These are phyloP conservation scores for Mustelus asterias DNA, from an alignment of 2,113 vertebrate genomes.

Conservation along the genomic window DNA sequence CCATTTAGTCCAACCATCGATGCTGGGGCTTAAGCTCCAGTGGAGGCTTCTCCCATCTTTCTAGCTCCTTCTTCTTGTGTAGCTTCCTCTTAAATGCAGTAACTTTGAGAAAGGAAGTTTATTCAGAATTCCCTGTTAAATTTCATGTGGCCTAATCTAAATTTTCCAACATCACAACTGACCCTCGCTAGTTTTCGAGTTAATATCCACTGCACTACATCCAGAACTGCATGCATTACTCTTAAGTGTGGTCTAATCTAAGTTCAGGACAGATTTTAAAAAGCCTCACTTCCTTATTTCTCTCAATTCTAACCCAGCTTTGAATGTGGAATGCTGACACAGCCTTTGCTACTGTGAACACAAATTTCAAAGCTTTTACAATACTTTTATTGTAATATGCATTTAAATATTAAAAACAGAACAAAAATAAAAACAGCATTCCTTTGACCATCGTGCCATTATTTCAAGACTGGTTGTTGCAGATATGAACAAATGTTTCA, in stretches of 20 bases:
- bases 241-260: no score
- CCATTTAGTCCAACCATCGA: no score
- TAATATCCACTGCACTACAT: neutral
- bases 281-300: no score
- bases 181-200: neutral
- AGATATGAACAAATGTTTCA: neutral
- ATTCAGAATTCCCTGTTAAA: no score
- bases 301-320: no score
- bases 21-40: no score
- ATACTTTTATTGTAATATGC: conserved; percentile 14
- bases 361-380: neutral
- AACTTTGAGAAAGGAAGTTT: no score
- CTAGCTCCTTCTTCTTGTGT: no score
- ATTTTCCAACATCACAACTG: no score
- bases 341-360: neutral
- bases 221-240: neutral
- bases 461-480: neutral
- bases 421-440: conserved; percentile 31
- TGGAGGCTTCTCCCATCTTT: no score
- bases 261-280: neutral
- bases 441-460: neutral
- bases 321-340: neutral
- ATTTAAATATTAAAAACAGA: conserved; percentile 33
- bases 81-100: no score
- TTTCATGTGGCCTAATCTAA: no score